Evolutionary conservation across 2,888 invertebrate genomes (phyloP), one percentile per base, ranked within the genome.

Genomic region (Epistrophe eligans): DNA sequence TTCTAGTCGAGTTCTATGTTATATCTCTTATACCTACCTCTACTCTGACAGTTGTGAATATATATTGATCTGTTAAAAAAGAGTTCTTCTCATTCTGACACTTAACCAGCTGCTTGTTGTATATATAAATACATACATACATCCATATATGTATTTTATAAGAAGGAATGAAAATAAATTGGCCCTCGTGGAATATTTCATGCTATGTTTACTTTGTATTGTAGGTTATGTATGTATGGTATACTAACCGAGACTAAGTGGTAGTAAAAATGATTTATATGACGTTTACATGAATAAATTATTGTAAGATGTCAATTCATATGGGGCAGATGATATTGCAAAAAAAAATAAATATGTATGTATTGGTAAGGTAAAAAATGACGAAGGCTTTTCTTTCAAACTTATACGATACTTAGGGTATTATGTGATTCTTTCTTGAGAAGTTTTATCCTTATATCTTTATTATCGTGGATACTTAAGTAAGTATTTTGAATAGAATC

Each of bases 261-360:
- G 79, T 52, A 70, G 55, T 72, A 67, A 72, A 84, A 77, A 77
- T 77, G 80, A 80, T 84, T 80, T 82, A 82, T 82, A 58, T 64
- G 76, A 50, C 76, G 10, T 74, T 67, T 52, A 67, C 73, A 67
- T 71, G 67, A 77, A 79, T 70, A 70, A 58, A 60, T 60, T 77
- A 60, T 60, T 77, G 35, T 19, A 32, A 45, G 70, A 76, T 74
- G 73, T 80, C 80, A 74, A 74, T 64, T 19, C 67, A 70, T 55
- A 55, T 24, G 70, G 55, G 70, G 55, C 24, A 40, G 35, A 52
- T 66, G 43, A 38, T 64, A 32, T 45, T 45, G 13, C 13, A 19
- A 19, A 15, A 15, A 35, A 50, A 17, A 48, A 66, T 7, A 17
- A 32, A 28, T 3, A 24, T 24, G 3, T 24, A 24, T 24, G 24